Percentiles rank a stretch among this genome's conserved stretches.
Conservation (phyloP, 2,797 vertebrate species). For the Chaetodon trifasciatus region DNA sequence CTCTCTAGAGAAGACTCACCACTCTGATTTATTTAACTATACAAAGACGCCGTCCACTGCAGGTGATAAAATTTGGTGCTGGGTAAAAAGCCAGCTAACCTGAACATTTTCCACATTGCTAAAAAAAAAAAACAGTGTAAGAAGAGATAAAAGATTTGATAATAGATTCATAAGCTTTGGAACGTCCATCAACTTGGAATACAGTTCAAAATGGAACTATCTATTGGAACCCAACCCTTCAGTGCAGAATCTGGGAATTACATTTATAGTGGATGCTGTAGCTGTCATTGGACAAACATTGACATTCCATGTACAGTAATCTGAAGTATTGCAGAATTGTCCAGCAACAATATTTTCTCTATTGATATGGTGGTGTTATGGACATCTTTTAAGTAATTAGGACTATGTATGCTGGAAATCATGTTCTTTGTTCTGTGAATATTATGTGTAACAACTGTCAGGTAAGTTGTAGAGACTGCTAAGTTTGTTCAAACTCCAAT, state of each 20-base stretch:
- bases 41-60: not conserved
- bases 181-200: not conserved
- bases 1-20: not conserved
- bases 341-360: not conserved
- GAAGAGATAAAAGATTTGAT: conserved; percentile 9
- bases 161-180: not conserved
- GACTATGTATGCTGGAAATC: not conserved
- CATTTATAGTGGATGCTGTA: not conserved
- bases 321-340: not conserved
- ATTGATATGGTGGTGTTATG: not conserved
- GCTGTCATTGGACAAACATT: not conserved
- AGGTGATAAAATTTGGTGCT: not conserved
- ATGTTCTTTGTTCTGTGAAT: not conserved
- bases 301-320: not conserved
- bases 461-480: not conserved
- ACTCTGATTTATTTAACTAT: not conserved
- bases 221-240: not conserved
- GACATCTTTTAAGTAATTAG: not conserved
- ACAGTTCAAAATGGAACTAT: not conserved
- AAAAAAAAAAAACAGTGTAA: not conserved
- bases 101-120: conserved; percentile 6
- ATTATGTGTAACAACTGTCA: not conserved
- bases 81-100: not conserved
- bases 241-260: not conserved
- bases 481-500: not conserved